Base-by-base conservation (phyloP, 2,888 invertebrate genomes). In the Meteorus colon region DNA sequence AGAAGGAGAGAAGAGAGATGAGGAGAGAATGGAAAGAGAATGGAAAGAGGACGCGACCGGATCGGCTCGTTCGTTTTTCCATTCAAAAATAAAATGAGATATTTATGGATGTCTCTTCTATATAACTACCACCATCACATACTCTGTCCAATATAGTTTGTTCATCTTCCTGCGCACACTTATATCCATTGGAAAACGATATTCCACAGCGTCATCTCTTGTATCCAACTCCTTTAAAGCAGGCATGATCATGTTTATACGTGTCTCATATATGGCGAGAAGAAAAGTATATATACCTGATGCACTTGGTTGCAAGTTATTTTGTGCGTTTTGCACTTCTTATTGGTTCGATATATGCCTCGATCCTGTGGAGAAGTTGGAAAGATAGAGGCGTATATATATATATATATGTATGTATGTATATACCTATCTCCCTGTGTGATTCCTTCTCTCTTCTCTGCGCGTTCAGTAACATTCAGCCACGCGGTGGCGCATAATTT, bases 31-130 rank as follows among this genome's bases (percentile, higher is more conserved):
- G 29, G 45, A 45, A 24, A 34, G 55, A 48, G 24, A 31, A 66
- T 31, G 65, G 48, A 34, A 55, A 48, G 65, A 51, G 19, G 55
- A 48, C 19, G 41, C 51, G 67, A 45, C 66, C 55, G 63, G 70
- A 75, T 75, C 62, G 85, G 82, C 76, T 86, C 87, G 85, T 88
- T 88, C 88, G 85, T 87, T 89, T 87, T 88, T 86, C 88, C 86
- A 86, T 88, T 89, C 85, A 85, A 88, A 55, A 88, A 88, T 88
- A 88, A 88, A 89, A 89, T 88, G 85, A 86, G 85, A 88, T 89
- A 89, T 89, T 89, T 89, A 89, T 89, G 86, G 82, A 78, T 75
- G 63, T 73, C 19, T 19, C 55, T 24, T 55, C 19, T 55, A 55
- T 19, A 55, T 55, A 55, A 55, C 55, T 19, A 55, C 55, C 19